A percentile compares a stretch with the other conserved stretches of the same genome.
phyloP scores from a whole-genome alignment of 2,113 vertebrate genomes.

The Pseudolaguvia tuberculata region DNA sequence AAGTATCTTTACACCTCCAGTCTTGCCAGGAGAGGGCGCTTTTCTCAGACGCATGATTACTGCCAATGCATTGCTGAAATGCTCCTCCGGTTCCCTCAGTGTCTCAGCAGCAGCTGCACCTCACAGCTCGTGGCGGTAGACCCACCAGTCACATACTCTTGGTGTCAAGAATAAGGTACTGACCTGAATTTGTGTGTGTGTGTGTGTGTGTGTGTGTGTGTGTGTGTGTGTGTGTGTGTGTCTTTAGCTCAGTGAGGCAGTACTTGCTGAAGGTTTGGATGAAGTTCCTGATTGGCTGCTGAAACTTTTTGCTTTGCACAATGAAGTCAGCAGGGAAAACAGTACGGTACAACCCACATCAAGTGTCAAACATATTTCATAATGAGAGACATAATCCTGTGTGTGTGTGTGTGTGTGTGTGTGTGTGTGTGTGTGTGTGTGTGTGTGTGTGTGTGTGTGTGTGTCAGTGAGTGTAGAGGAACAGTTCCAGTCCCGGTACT shows the following conservation, averaged over 20 bases:
- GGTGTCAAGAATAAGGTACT: neutral
- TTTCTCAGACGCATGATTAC: too few relatives aligned
- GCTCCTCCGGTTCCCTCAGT: neutral
- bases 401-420: too few relatives aligned
- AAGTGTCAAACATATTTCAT: neutral
- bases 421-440: neutral
- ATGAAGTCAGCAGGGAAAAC: neutral
- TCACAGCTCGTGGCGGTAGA: too few relatives aligned
- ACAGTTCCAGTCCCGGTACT: neutral
- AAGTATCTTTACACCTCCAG: neutral
- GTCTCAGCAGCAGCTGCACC: too few relatives aligned
- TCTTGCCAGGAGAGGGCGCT: neutral
- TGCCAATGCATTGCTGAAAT: neutral
- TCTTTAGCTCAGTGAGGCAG: neutral
- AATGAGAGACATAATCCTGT: neutral
- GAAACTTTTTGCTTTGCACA: neutral
- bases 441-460: conserved; percentile 15
- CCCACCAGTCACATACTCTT: neutral
- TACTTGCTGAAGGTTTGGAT: neutral
- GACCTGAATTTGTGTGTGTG: neutral
- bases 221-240: neutral
- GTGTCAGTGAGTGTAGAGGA: neutral
- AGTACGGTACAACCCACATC: neutral
- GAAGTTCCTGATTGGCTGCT: neutral
- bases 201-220: neutral